phyloP scores from a whole-genome alignment of 2,797 vertebrate genomes.

The Brachyalestes nurse region DNA sequence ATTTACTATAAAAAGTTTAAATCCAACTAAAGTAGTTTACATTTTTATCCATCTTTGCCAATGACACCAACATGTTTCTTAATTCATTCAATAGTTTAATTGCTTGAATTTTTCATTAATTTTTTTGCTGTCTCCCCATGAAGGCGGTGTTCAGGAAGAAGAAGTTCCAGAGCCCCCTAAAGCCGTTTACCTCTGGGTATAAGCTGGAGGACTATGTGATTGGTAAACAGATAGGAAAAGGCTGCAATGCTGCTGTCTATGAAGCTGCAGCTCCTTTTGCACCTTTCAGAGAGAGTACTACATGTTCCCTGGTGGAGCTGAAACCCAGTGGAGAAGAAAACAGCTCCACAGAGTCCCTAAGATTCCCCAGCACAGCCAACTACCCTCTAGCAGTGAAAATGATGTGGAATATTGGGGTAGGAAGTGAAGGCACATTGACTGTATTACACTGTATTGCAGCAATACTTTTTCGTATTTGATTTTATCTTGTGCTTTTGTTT shows the following conservation, averaged over 20 bases:
- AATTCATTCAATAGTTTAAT: background rate
- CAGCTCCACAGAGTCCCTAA: constrained; percentile 29
- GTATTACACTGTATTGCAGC: background rate
- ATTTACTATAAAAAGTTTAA: too few species aligned
- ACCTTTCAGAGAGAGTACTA: constrained; percentile 27
- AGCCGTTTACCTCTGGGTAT: constrained; percentile 79
- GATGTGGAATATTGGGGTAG: constrained; percentile 96
- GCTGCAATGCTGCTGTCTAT: constrained; percentile 89
- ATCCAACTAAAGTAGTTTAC: too few species aligned
- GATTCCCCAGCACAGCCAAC: constrained; percentile 62
- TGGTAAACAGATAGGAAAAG: constrained; percentile 89
- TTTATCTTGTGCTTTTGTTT: background rate
- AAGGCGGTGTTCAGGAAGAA: constrained; percentile 86
- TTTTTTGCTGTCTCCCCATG: background rate
- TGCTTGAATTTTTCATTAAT: background rate
- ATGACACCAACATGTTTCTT: background rate
- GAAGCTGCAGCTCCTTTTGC: constrained; percentile 79
- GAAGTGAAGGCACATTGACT: constrained; percentile 47
- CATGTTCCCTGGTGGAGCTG: constrained; percentile 61
- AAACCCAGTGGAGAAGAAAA: constrained; percentile 57
- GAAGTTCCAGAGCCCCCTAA: constrained; percentile 74
- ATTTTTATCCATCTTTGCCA: too few species aligned
- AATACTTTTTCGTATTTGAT: background rate
- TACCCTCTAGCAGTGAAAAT: constrained; percentile 93
- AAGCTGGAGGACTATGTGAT: constrained; percentile 89